Conservation (phyloP, 2,888 invertebrate genomes). For the Chrysolina oricalcia region DNA sequence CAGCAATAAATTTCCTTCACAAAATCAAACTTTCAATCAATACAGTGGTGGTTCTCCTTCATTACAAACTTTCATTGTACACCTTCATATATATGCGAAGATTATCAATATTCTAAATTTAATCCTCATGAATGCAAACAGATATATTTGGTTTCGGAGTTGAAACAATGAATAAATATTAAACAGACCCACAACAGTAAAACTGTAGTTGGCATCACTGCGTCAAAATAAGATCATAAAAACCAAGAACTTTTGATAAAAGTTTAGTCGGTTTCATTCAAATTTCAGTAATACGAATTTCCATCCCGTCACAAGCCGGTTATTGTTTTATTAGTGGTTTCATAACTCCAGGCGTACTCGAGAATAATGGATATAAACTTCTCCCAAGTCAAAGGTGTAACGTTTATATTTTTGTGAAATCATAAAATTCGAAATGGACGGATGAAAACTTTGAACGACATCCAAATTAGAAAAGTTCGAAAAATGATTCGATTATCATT, state of each 20-base stretch:
- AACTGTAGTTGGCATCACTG: conserved; percentile 4
- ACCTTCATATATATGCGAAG: too few relatives aligned
- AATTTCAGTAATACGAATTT: conserved; percentile 34
- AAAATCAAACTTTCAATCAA: too few relatives aligned
- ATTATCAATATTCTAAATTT: too few relatives aligned
- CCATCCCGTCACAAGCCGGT: conserved; percentile 22
- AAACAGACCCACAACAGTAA: conserved; percentile 18
- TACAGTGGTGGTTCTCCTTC: too few relatives aligned
- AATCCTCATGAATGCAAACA: too few relatives aligned
- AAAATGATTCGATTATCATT: conserved; percentile 4
- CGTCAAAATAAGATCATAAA: background rate
- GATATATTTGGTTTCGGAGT: background rate
- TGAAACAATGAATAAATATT: conserved; percentile 6
- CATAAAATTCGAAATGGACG: background rate
- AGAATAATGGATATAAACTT: background rate
- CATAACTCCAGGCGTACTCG: conserved; percentile 9
- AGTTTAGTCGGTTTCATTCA: conserved; percentile 29
- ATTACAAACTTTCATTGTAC: too few relatives aligned
- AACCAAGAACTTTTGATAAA: conserved; percentile 32
- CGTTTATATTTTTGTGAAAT: conserved; percentile 6
- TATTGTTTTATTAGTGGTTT: conserved; percentile 34
- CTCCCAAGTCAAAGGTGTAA: conserved; percentile 5
- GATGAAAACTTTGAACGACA: conserved; percentile 6
- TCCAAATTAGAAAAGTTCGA: conserved; percentile 14
- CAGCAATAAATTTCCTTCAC: too few relatives aligned